These are phyloP conservation scores for Triops longicaudatus DNA, from an alignment of 1,140 invertebrate species.

Conservation along the genomic window DNA sequence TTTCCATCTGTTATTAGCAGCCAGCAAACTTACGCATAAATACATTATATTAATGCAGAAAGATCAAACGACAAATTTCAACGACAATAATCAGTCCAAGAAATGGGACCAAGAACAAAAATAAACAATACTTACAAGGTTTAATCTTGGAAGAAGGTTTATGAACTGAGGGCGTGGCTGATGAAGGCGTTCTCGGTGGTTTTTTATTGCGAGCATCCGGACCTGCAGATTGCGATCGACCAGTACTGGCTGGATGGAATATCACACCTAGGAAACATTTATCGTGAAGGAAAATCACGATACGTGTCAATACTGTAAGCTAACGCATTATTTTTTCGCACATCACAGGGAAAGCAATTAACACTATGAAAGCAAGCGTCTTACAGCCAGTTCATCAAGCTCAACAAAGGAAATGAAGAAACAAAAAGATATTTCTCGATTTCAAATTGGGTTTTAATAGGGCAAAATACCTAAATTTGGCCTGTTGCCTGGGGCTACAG, in stretches of 20 bases:
- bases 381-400: not conserved
- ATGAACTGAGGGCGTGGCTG: slow-evolving; percentile 18
- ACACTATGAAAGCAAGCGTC: not conserved
- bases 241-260: slow-evolving; percentile 35
- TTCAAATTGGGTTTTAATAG: not conserved
- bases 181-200: slow-evolving; percentile 13
- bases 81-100: too few species aligned
- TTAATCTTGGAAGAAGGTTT: slow-evolving; percentile 21
- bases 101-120: too few species aligned
- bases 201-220: slow-evolving; percentile 39
- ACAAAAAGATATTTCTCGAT: not conserved
- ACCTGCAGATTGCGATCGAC: slow-evolving; percentile 60
- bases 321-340: not conserved
- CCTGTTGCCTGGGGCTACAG: slow-evolving; percentile 52
- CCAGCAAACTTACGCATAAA: too few species aligned
- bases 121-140: not conserved
- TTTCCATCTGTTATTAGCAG: not conserved
- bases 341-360: not conserved
- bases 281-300: not conserved
- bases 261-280: slow-evolving; percentile 20
- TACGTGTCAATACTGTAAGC: not conserved
- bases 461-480: slow-evolving; percentile 36
- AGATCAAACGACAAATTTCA: too few species aligned
- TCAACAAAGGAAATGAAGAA: not conserved
- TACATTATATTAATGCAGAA: too few species aligned